A percentile compares a stretch with the other conserved stretches of the same genome.
These are phyloP conservation scores for Pachypeltis micranthus DNA, from an alignment of 1,140 invertebrate genomes.

Conservation along the genomic window DNA sequence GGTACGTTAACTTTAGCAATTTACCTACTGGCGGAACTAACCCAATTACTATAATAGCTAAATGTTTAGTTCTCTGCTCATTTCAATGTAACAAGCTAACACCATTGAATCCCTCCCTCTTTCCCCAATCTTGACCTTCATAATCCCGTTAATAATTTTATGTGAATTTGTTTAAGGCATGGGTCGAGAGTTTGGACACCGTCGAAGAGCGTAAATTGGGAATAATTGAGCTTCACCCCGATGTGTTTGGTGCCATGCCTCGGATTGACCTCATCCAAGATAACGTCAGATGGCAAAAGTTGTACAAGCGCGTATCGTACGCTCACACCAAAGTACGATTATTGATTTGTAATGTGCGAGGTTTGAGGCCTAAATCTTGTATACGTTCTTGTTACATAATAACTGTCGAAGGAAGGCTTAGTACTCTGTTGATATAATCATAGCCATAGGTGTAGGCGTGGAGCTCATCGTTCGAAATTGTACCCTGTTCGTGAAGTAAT, in stretches of 20 bases:
- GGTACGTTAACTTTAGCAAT: too few relatives aligned
- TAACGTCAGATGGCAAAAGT: constrained; percentile 81
- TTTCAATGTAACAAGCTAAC: neutral
- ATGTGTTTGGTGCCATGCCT: constrained; percentile 68
- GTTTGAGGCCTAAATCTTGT: too few relatives aligned
- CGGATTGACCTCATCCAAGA: constrained; percentile 77
- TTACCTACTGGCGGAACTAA: too few relatives aligned
- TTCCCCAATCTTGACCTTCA: neutral
- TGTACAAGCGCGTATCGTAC: constrained; percentile 57
- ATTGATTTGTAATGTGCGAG: too few relatives aligned
- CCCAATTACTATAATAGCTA: too few relatives aligned
- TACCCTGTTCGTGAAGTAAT: too few relatives aligned
- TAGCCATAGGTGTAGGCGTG: too few relatives aligned
- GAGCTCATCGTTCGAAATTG: too few relatives aligned
- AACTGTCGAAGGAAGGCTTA: too few relatives aligned
- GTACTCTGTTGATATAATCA: too few relatives aligned
- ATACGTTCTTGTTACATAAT: too few relatives aligned
- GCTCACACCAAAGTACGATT: constrained; percentile 38
- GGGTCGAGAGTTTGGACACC: constrained; percentile 82
- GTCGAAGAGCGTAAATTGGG: constrained; percentile 68
- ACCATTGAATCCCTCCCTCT: neutral
- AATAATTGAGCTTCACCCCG: constrained; percentile 76
- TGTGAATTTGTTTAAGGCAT: constrained; percentile 49
- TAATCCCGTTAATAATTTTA: neutral
- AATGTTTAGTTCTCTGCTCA: neutral